These are phyloP conservation scores for Drosophila sulfurigaster DNA, from an alignment of 1,140 invertebrate species.

Conservation along the genomic window DNA sequence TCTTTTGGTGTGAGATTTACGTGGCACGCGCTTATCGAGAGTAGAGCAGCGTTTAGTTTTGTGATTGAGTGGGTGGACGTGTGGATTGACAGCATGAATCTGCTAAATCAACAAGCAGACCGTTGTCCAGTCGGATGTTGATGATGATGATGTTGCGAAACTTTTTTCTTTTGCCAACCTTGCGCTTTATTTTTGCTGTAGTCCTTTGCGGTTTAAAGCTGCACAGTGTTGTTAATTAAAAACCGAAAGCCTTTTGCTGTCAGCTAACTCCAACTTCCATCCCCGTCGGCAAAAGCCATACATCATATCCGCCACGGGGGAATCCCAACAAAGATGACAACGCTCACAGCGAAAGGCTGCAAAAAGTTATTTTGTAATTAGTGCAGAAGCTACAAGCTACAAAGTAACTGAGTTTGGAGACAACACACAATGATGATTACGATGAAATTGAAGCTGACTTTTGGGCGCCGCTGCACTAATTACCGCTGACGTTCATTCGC, in stretches of 20 bases:
- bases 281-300: conserved; percentile 67
- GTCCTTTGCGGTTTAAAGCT: conserved; percentile 50
- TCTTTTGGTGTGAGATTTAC: conserved; percentile 42
- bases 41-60: conserved; percentile 72
- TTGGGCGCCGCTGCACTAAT: conserved; percentile 72
- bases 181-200: conserved; percentile 13
- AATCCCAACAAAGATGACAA: conserved; percentile 72
- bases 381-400: conserved; percentile 52
- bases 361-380: conserved; percentile 83
- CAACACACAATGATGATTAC: conserved; percentile 57
- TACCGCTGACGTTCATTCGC: conserved; percentile 67
- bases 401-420: conserved; percentile 34
- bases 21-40: conserved; percentile 76
- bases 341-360: conserved; percentile 43
- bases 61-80: conserved; percentile 84
- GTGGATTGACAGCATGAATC: conserved; percentile 84
- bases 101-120: conserved; percentile 75
- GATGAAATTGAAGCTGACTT: conserved; percentile 79
- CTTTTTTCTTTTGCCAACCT: neutral
- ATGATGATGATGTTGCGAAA: neutral
- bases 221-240: conserved; percentile 64
- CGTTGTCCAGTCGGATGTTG: conserved; percentile 22
- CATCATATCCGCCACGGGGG: conserved; percentile 74
- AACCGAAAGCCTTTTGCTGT: conserved; percentile 66
- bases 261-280: conserved; percentile 46